Base-by-base conservation (phyloP, 2,113 vertebrate genomes). In the Alethe castanea region DNA sequence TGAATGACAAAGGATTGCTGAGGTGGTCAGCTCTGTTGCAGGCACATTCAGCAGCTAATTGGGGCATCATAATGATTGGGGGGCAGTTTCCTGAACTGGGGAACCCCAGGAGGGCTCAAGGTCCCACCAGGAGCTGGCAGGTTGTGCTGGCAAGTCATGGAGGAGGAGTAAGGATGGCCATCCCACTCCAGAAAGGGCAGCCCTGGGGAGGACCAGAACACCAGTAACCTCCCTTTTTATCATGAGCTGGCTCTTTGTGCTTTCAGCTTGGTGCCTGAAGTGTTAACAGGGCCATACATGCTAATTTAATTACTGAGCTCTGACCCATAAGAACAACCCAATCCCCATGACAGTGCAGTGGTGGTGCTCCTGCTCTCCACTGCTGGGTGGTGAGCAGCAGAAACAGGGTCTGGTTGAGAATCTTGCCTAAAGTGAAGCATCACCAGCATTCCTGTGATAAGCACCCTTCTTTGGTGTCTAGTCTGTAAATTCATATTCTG, bases 291-390 rank as follows among this genome's bases (percentile, higher is more conserved):
- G 12, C 22, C 25, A 45, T 1, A 2, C 31, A 8, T 52, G 29
- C 23, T 33, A 44, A 64, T 60, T 13, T 8, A 54, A 38, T 59
- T 62, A n/a, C 33, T 80, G 83, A 74, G 6, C 3, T 71, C n/a
- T 76, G 71, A 72, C 14, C 22, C 9, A 17, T 19, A 5, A 50
- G 85, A 62, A 0, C 36, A 65, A 16, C 33, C 22, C 19, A 62
- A 26, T 1, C 4, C 6, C 22, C 5, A 3, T 45, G 48, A 24
- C 2, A 38, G 18, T 1, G 0, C 23, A 33, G 4, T 48, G 31
- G 6, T 71, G 35, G 17, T 59, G n/a, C 15, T 90, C 11, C 16
- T 40, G 50, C 42, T 80, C n/a, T 67, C n/a, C 4, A 2, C 57
- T 76, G 26, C 44, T 76, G 48, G 14, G 7, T 47, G 44, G 8